Evolutionary conservation across 2,113 vertebrate species (phyloP).

Genomic region (Corvus hawaiiensis): DNA sequence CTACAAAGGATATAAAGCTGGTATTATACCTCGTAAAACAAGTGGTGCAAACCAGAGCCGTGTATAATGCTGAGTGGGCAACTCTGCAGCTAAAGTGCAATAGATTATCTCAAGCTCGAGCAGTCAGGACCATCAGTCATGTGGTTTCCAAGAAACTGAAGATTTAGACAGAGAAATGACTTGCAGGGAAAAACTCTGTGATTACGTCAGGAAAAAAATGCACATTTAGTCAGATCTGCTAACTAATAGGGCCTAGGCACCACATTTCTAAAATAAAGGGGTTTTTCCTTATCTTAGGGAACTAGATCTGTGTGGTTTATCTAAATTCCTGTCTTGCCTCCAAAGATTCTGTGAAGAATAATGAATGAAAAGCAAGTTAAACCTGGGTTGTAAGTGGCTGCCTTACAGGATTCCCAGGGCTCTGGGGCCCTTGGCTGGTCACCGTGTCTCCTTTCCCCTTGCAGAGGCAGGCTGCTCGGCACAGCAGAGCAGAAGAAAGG

Average conservation of each 20-base stretch:
- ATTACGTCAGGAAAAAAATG: not conserved
- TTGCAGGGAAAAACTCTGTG: not conserved
- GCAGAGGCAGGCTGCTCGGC: not conserved
- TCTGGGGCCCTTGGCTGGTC: not conserved
- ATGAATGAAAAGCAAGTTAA: not conserved
- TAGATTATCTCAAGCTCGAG: not conserved
- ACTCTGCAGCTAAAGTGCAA: slow-evolving; percentile 22
- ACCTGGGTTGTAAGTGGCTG: not conserved
- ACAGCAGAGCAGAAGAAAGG: not conserved
- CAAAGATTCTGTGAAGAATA: not conserved
- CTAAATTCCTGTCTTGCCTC: not conserved
- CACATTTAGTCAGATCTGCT: not conserved
- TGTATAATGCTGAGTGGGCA: slow-evolving; percentile 45
- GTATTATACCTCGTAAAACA: not conserved
- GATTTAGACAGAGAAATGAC: not conserved
- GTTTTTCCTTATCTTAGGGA: not conserved
- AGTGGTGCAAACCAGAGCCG: not conserved
- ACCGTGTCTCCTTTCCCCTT: not conserved
- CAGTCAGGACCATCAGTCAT: slow-evolving; percentile 26
- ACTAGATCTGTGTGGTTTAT: not conserved
- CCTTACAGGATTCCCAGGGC: not conserved
- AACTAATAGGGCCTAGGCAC: not conserved
- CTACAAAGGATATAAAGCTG: not conserved
- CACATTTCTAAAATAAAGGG: not conserved
- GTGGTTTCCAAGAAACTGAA: slow-evolving; percentile 46